Evolutionary conservation across 2,888 invertebrate species (phyloP).

Genomic region (Xanthorhoe designata): DNA sequence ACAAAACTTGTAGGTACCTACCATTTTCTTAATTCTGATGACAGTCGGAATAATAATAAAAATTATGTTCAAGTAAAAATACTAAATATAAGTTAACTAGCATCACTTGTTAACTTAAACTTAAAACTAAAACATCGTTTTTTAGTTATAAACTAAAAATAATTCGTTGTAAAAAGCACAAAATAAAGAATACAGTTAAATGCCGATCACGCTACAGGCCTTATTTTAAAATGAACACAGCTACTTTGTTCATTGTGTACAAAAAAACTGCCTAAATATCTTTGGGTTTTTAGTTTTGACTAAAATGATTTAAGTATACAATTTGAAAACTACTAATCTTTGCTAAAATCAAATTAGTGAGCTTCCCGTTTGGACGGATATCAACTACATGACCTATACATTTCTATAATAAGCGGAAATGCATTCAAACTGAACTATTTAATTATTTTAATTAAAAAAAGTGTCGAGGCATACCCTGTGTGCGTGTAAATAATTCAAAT

Average conservation of each 20-base stretch:
- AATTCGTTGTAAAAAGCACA: conserved; percentile 58
- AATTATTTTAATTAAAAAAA: neutral
- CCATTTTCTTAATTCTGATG: neutral
- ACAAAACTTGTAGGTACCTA: neutral
- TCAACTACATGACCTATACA: conserved; percentile 58
- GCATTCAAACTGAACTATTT: conserved; percentile 13
- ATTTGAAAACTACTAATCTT: conserved; percentile 62
- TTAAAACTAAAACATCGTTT: conserved; percentile 7
- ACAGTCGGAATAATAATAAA: conserved; percentile 1
- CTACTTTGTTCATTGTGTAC: conserved; percentile 48
- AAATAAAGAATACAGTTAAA: conserved; percentile 52
- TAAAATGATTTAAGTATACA: conserved; percentile 42
- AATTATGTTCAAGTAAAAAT: neutral
- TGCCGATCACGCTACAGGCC: conserved; percentile 66
- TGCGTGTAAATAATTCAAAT: conserved; percentile 44
- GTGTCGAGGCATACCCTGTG: conserved; percentile 54
- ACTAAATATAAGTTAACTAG: too few species aligned
- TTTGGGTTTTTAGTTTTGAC: conserved; percentile 55
- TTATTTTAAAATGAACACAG: conserved; percentile 51
- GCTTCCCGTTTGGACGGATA: conserved; percentile 79
- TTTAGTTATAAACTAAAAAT: conserved; percentile 44
- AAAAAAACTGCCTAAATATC: conserved; percentile 49
- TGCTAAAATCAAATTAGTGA: conserved; percentile 63
- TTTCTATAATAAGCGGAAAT: conserved; percentile 47
- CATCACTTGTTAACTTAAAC: conserved; percentile 19